Evolutionary conservation across 1,140 invertebrate genomes (phyloP).

Genomic region (Pseudoatta argentina): DNA sequence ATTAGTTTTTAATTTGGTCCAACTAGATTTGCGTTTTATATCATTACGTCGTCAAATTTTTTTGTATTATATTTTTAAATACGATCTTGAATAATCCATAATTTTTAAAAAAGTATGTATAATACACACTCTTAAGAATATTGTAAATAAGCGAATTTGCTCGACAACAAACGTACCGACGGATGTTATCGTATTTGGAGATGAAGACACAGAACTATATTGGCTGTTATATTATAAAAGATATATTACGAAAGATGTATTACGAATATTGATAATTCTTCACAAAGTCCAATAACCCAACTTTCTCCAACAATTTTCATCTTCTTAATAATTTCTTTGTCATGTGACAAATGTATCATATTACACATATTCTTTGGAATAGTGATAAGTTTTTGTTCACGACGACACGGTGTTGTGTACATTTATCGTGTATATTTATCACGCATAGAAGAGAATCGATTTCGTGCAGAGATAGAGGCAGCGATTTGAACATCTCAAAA

Average conservation of each 20-base stretch:
- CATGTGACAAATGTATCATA: background rate
- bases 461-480: background rate
- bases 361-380: background rate
- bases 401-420: background rate
- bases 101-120: too few relatives aligned
- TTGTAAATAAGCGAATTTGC: background rate
- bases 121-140: too few relatives aligned
- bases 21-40: too few relatives aligned
- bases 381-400: conserved; percentile 18
- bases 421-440: background rate
- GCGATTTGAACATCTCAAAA: conserved; percentile 14
- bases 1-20: too few relatives aligned
- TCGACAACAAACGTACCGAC: background rate
- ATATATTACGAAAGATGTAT: background rate
- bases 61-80: too few relatives aligned
- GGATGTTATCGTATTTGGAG: background rate
- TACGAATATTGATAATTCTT: background rate
- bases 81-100: too few relatives aligned
- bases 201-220: too few relatives aligned
- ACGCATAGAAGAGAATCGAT: background rate
- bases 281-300: background rate
- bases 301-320: background rate
- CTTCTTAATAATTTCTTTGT: background rate
- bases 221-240: too few relatives aligned
- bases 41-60: too few relatives aligned